Evolutionary conservation across 2,797 vertebrate species (phyloP).

Genomic region (Phalloptychus januarius): DNA sequence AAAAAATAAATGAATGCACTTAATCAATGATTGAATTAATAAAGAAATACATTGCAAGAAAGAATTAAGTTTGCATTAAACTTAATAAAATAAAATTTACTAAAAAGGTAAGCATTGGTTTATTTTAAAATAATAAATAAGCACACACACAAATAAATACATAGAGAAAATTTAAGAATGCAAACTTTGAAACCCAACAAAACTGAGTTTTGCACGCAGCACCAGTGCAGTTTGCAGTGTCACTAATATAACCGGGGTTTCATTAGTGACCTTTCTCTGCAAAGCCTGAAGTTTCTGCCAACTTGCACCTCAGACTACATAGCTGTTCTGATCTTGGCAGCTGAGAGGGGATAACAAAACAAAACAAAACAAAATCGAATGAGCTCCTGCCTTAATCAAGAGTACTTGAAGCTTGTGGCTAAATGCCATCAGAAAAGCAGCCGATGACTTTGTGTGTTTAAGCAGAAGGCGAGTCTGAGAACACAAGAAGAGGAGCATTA

Average conservation of each 20-base stretch:
- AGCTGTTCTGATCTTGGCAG: conserved; percentile 37
- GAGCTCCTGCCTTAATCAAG: conserved; percentile 66
- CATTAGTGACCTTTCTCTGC: conserved; percentile 38
- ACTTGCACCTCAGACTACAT: conserved; percentile 1
- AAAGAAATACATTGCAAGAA: too few relatives aligned
- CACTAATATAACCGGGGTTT: conserved; percentile 10
- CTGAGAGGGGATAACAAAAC: conserved; percentile 19
- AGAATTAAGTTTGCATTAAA: too few relatives aligned
- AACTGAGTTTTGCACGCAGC: background rate
- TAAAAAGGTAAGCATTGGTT: too few relatives aligned
- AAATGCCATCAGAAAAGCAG: conserved; percentile 57
- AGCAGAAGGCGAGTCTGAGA: conserved; percentile 55
- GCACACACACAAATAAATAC: too few relatives aligned
- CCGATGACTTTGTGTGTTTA: conserved; percentile 59
- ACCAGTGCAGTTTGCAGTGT: background rate
- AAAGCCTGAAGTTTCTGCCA: conserved; percentile 41
- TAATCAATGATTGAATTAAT: too few relatives aligned
- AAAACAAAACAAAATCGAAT: conserved; percentile 63
- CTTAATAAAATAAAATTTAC: too few relatives aligned
- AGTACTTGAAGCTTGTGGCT: conserved; percentile 61
- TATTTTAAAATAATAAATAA: too few relatives aligned
- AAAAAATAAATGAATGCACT: too few relatives aligned
- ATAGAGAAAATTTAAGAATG: too few relatives aligned
- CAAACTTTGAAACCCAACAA: background rate
- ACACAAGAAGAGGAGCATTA: background rate